Evolutionary conservation across 2,888 invertebrate genomes (phyloP), one percentile per base, ranked within the genome.

Genomic region (Acanthosepion esculentum): DNA sequence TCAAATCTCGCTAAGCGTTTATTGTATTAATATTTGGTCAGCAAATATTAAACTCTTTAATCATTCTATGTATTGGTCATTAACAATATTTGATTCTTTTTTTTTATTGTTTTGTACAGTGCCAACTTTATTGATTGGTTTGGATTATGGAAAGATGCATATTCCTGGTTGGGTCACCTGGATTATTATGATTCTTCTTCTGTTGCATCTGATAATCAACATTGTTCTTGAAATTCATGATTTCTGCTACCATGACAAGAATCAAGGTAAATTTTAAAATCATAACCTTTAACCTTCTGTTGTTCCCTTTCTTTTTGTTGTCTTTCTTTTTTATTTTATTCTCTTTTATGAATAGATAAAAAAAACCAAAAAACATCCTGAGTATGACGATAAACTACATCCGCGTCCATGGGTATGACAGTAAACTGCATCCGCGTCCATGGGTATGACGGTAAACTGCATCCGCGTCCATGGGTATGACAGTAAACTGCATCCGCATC

Each of bases 71-170:
- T 41, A 41, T 41, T 41, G 41, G 41, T 50, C 50, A 50, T 50
- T 50, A 4, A 50, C 50, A 6, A 50, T 12, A 50, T 50, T 50
- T 50, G 50, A 50, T 50, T 50, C 33, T 7, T 0, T 7, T 59
- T 23, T 33, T 78, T 78, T 29, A 12, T 78, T n/a, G 1, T 78
- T 78, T 78, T 15, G 98, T 98, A 23, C 98, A 99, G 99, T 99
- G 97, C 98, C 99, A 29, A 98, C 99, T 94, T 98, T 99, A 96
- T 99, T 99, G 98, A 98, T 99, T 97, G 99, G 99, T 91, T 98
- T 99, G 50, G 98, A 98, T 96, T 98, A 99, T 95, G 98, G 98
- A 96, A 99, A 99, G 97, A 99, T 99, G 10, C 98, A 98, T 96
- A 98, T 99, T 92, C 99, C 99, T 0, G 98, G 98, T 94, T 99